phyloP scores from a whole-genome alignment of 2,797 vertebrate species.

The Lepidocolaptes lacrymiger region DNA sequence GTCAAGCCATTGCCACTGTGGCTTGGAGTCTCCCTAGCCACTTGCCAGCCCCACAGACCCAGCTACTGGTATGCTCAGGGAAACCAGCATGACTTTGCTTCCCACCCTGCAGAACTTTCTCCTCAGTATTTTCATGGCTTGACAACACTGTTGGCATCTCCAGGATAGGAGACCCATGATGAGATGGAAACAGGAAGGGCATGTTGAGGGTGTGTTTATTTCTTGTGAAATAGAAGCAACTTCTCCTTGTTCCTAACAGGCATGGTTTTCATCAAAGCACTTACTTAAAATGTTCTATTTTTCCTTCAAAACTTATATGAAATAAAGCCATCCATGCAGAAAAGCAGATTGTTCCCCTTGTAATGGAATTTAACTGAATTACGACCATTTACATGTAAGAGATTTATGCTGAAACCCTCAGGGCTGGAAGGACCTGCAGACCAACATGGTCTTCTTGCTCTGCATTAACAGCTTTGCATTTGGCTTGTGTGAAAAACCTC shows the following conservation, averaged over 20 bases:
- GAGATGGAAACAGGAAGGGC: background rate
- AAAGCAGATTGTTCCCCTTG: background rate
- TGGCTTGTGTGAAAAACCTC: background rate
- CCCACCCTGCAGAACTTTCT: background rate
- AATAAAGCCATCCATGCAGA: conserved; percentile 11
- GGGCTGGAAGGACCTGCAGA: background rate
- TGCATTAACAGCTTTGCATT: background rate
- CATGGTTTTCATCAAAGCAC: background rate
- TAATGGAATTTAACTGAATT: conserved; percentile 29
- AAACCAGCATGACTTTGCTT: background rate
- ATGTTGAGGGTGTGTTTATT: accelerated
- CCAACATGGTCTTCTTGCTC: background rate
- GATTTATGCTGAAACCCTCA: background rate
- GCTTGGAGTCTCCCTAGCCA: background rate
- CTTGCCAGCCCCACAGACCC: background rate
- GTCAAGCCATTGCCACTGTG: background rate
- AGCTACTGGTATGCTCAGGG: accelerated
- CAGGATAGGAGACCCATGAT: accelerated
- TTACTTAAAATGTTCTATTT: background rate
- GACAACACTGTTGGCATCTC: background rate
- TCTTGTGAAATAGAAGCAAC: background rate
- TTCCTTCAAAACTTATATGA: background rate
- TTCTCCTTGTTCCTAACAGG: background rate
- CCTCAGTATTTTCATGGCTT: background rate
- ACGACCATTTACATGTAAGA: background rate